These are phyloP conservation scores for Epinephelus lanceolatus DNA, from an alignment of 2,113 vertebrate species.

Conservation along the genomic window DNA sequence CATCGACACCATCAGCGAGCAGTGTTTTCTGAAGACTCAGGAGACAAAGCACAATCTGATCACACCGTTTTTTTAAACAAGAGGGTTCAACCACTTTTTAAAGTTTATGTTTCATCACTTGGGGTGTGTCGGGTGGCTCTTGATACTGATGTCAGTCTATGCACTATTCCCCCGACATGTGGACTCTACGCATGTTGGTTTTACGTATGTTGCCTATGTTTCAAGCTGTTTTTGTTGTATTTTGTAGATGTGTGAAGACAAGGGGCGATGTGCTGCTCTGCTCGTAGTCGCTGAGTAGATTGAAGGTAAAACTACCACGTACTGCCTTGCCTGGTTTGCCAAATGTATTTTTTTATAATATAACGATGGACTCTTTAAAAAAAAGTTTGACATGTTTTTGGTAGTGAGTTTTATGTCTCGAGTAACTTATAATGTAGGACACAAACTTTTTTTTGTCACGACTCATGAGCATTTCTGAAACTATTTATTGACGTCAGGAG, in stretches of 20 bases:
- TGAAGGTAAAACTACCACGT: constrained; percentile 48
- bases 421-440: constrained; percentile 43
- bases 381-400: constrained; percentile 42
- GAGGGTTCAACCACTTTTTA: constrained; percentile 15
- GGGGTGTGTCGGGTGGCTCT: constrained; percentile 11
- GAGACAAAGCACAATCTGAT: constrained; percentile 22
- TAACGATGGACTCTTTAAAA: constrained; percentile 31
- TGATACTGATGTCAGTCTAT: constrained; percentile 57
- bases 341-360: constrained; percentile 75
- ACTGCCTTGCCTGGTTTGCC: constrained; percentile 81
- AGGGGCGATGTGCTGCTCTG: constrained; percentile 71
- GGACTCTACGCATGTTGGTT: constrained; percentile 19
- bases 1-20: neutral
- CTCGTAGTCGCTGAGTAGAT: constrained; percentile 63
- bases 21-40: constrained; percentile 45
- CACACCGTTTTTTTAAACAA: constrained; percentile 6
- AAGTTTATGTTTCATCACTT: neutral
- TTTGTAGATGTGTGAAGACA: constrained; percentile 58
- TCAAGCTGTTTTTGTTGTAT: constrained; percentile 42
- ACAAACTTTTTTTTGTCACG: neutral
- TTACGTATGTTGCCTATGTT: constrained; percentile 40
- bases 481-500: constrained; percentile 69
- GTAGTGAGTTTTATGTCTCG: constrained; percentile 5
- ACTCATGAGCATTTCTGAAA: constrained; percentile 36
- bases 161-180: constrained; percentile 57